Base-by-base conservation (phyloP, 2,113 vertebrate genomes). In the Benitochromis conjunctus region DNA sequence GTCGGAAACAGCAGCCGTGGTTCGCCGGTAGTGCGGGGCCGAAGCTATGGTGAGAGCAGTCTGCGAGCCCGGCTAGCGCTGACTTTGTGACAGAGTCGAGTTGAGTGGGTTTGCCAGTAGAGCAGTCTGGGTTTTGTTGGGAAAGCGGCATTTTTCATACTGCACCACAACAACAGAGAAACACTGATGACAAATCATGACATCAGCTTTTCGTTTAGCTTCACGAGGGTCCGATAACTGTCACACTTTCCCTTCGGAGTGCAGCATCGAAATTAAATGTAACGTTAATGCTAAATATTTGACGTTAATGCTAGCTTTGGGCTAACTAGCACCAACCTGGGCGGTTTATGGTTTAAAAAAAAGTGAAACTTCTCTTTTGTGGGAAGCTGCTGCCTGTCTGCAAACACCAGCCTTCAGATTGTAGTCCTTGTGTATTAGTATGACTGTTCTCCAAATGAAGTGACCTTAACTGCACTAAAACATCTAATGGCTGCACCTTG, bases 251-350 rank as follows among this genome's bases (percentile, higher is more conserved):
- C 29, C 19, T 9, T 31, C 7, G 29, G 71, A 57, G 38, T 64
- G 82, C 82, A 46, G 3, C 5, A 5, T 54, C 58, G 57, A 86
- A 11, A 83, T 83, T 43, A 82, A 85, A 48, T 74, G 69, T 10
- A 80, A 88, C 80, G 84, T 90, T 85, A 46, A 53, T 82, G 92
- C 89, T 84, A 83, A 77, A 88, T 77, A 82, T 58, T 76, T 91
- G 91, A 89, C 85, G 90, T 86, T 56, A 38, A 2, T 66, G 91
- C 86, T 94, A 95, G 92, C 94, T 64, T 3, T 9, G 10, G 84
- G 95, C 95, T 95, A 95, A 90, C 92, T 94, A 94, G 91, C 93
- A 26, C 29, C 71, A 88, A 86, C 93, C 92, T 93, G 92, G 92
- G 93, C 92, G 91, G 92, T 89, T 94, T 94, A 54, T 79, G 85